Percentiles rank a stretch among this genome's conserved stretches.
Conservation (phyloP, 2,888 invertebrate genomes). For the Ecliptopera silaceata region DNA sequence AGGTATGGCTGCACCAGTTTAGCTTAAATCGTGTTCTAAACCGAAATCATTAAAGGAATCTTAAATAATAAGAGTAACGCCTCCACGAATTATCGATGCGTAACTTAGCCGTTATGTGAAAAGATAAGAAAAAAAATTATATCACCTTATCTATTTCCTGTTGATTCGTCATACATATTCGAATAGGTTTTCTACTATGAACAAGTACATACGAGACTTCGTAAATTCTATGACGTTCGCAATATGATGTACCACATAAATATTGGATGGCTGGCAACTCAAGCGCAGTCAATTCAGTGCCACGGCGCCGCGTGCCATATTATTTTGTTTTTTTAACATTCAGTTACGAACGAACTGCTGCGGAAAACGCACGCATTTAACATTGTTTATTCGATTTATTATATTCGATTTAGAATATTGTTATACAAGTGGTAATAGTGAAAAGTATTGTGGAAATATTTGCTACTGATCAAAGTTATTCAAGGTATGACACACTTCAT, state of each 20-base stretch:
- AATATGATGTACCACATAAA: constrained; percentile 42
- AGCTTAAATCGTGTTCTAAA: no score
- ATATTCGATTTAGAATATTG: constrained; percentile 34
- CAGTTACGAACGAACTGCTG: constrained; percentile 46
- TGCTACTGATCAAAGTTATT: constrained; percentile 3
- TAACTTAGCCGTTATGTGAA: no score
- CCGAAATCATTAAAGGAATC: no score
- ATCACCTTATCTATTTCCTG: not conserved
- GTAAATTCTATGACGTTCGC: constrained; percentile 6
- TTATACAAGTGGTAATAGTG: constrained; percentile 14
- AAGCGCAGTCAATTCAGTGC: constrained; percentile 51
- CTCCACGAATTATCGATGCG: no score
- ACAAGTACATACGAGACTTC: constrained; percentile 1
- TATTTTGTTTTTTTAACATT: constrained; percentile 27
- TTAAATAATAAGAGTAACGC: no score
- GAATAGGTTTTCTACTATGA: not conserved
- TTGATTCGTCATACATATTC: not conserved
- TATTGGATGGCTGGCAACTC: constrained; percentile 41
- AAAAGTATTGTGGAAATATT: constrained; percentile 2
- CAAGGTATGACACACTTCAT: constrained; percentile 19
- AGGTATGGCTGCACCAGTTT: no score
- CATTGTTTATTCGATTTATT: constrained; percentile 30
- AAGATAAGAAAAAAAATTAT: not conserved
- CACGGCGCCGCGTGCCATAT: constrained; percentile 48
- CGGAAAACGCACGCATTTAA: constrained; percentile 43